phyloP scores from a whole-genome alignment of 2,797 vertebrate genomes.

The Heliangelus exortis region DNA sequence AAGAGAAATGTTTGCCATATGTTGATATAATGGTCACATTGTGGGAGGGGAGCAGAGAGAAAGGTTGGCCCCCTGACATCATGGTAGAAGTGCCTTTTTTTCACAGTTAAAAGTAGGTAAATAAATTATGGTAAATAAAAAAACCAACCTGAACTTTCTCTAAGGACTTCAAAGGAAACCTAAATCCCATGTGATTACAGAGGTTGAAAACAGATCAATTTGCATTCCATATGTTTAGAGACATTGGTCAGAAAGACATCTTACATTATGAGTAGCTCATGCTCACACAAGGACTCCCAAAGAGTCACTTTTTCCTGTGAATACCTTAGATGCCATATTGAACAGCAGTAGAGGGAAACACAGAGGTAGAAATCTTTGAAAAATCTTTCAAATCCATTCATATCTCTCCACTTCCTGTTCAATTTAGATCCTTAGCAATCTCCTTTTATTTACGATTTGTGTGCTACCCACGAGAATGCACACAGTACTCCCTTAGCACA shows the following conservation, averaged over 20 bases:
- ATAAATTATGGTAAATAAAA: conserved; percentile 62
- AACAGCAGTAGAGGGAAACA: background rate
- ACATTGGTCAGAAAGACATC: conserved; percentile 6
- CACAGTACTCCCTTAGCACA: background rate
- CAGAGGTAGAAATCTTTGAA: background rate
- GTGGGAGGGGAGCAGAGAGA: conserved; percentile 54
- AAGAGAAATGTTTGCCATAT: conserved; percentile 70
- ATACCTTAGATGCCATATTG: background rate
- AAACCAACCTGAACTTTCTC: conserved; percentile 63
- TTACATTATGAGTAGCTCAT: background rate
- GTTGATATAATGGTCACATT: conserved; percentile 73
- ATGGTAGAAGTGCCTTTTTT: conserved; percentile 56
- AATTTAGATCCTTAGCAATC: background rate
- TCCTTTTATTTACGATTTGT: background rate
- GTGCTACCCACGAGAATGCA: background rate
- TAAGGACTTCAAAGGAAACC: conserved; percentile 58
- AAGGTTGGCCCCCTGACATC: conserved; percentile 62
- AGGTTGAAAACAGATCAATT: conserved; percentile 32
- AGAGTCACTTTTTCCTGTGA: conserved; percentile 1
- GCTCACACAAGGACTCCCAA: background rate
- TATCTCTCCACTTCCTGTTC: background rate
- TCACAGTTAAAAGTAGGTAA: conserved; percentile 49
- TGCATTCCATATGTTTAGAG: conserved; percentile 18
- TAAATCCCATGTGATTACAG: conserved; percentile 25
- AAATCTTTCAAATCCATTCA: background rate